These are phyloP conservation scores for Argyresthia goedartella DNA, from an alignment of 2,888 invertebrate species.

Conservation along the genomic window DNA sequence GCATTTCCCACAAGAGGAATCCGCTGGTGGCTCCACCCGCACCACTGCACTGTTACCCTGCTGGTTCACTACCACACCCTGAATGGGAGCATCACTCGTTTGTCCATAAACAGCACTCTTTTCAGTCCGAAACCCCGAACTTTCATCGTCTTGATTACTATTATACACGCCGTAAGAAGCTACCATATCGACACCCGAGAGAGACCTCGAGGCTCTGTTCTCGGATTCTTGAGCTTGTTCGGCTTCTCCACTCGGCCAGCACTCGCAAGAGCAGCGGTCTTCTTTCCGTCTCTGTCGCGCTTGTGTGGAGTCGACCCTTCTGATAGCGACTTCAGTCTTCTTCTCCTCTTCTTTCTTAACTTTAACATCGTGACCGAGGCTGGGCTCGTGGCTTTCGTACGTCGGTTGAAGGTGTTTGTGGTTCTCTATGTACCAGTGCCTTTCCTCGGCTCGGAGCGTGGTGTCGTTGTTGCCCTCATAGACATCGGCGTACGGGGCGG, in stretches of 20 bases:
- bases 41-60: conserved; percentile 65
- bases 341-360: conserved; percentile 63
- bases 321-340: conserved; percentile 45
- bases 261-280: conserved; percentile 64
- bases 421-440: conserved; percentile 67
- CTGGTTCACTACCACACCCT: conserved; percentile 66
- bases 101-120: conserved; percentile 52
- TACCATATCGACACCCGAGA: conserved; percentile 65
- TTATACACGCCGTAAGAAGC: conserved; percentile 68
- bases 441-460: conserved; percentile 61
- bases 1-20: conserved; percentile 43
- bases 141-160: conserved; percentile 60
- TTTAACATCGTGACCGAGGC: conserved; percentile 59
- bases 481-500: conserved; percentile 50
- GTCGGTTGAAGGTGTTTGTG: conserved; percentile 57
- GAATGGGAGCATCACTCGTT: conserved; percentile 54
- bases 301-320: conserved; percentile 46
- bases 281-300: conserved; percentile 57
- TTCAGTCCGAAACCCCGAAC: conserved; percentile 60
- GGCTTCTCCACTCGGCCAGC: conserved; percentile 60
- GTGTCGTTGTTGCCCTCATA: conserved; percentile 68
- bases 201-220: conserved; percentile 51
- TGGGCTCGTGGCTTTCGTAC: conserved; percentile 41
- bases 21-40: conserved; percentile 31
- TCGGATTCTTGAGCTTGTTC: conserved; percentile 39